These are phyloP conservation scores for Caerostris extrusa DNA, from an alignment of 1,140 invertebrate genomes.

Conservation along the genomic window DNA sequence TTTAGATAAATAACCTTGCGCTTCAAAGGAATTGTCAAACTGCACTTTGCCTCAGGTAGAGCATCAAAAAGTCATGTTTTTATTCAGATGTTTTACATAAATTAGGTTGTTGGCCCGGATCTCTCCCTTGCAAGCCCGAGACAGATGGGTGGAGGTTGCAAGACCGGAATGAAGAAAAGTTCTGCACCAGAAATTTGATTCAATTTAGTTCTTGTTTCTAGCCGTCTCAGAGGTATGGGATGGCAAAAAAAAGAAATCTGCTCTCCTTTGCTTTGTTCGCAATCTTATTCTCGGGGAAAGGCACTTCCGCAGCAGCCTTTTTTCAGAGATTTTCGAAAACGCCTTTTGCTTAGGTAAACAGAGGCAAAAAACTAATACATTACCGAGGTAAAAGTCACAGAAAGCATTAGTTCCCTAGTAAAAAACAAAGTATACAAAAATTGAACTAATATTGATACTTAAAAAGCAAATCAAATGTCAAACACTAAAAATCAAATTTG, in stretches of 20 bases:
- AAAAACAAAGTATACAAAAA: too few relatives aligned
- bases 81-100: slow-evolving; percentile 75
- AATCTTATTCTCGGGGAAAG: not conserved
- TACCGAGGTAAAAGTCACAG: too few relatives aligned
- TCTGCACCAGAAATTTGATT: slow-evolving; percentile 10
- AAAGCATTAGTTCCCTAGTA: too few relatives aligned
- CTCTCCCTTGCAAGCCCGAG: not conserved
- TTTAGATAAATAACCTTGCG: slow-evolving; percentile 63
- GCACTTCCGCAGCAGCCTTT: not conserved
- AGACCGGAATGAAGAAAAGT: slow-evolving; percentile 26
- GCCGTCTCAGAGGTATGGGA: not conserved
- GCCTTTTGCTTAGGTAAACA: not conserved
- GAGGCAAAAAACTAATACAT: not conserved
- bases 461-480: too few relatives aligned
- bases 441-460: too few relatives aligned
- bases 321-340: not conserved
- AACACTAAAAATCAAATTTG: too few relatives aligned
- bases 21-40: slow-evolving; percentile 58
- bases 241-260: not conserved
- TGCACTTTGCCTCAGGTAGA: slow-evolving; percentile 54
- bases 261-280: not conserved
- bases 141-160: slow-evolving; percentile 22
- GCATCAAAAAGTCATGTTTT: slow-evolving; percentile 67
- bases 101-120: slow-evolving; percentile 48
- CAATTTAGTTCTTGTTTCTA: slow-evolving; percentile 49